phyloP scores from a whole-genome alignment of 2,113 vertebrate species.

The Macquaria australasica region DNA sequence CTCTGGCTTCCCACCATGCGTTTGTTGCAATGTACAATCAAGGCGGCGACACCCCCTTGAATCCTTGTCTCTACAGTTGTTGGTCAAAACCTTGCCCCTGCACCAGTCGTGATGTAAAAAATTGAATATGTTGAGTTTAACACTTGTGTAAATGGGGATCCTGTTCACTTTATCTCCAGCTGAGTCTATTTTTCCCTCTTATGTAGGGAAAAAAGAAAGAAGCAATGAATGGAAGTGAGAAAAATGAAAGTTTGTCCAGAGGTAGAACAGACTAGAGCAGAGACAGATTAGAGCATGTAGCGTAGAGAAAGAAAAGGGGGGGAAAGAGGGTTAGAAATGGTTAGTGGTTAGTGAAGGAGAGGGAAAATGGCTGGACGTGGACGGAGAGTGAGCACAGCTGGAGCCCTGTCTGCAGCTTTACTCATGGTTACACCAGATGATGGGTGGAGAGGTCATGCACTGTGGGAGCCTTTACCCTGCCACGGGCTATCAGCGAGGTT shows the following conservation, averaged over 20 bases:
- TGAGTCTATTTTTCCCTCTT: not conserved
- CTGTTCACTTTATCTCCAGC: not conserved
- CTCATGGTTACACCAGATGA: conserved; percentile 57
- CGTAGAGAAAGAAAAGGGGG: not conserved
- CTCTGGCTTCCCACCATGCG: not conserved
- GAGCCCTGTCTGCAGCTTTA: conserved; percentile 45
- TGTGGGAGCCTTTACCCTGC: conserved; percentile 47
- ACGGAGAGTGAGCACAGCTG: conserved; percentile 50
- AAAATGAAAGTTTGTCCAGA: not conserved
- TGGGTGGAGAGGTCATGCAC: conserved; percentile 43
- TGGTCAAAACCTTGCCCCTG: not conserved
- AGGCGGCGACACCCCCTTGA: not conserved
- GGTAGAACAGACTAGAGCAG: not conserved
- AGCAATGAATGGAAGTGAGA: not conserved
- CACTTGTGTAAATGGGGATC: not conserved
- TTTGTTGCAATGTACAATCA: not conserved
- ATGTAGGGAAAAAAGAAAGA: not conserved
- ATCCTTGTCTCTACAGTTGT: not conserved
- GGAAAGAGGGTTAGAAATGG: conserved; percentile 13
- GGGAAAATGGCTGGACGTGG: conserved; percentile 5
- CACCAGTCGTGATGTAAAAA: not conserved
- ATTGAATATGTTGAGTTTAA: not conserved
- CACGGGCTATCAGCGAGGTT: conserved; percentile 32
- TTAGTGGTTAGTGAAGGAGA: conserved; percentile 21
- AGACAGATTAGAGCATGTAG: conserved; percentile 9